Percentiles rank a stretch among this genome's conserved stretches.
Evolutionary conservation across 92 coral and sea anemone species (phyloP).

Genomic region (Ricordea florida): DNA sequence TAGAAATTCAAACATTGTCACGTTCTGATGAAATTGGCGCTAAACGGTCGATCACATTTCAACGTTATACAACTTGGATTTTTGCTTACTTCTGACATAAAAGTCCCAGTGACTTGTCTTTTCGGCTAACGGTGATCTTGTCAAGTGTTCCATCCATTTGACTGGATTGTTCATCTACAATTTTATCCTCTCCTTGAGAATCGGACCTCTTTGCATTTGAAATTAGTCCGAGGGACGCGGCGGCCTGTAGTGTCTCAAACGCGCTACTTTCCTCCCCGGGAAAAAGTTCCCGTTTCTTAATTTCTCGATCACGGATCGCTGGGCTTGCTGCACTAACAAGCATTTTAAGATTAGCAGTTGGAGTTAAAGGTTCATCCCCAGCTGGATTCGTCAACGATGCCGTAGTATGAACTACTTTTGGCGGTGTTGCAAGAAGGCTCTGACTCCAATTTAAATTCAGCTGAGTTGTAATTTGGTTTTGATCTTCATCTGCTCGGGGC

Average conservation of each 20-base stretch:
- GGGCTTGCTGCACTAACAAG: conserved; percentile 98
- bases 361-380: conserved; percentile 88
- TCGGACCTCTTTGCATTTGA: conserved; percentile 23
- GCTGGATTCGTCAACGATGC: neutral
- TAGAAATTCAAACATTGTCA: conserved; percentile 74
- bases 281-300: conserved; percentile 89
- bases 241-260: conserved; percentile 42
- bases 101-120: conserved; percentile 98
- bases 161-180: neutral
- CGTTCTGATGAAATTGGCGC: conserved; percentile 73
- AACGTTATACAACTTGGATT: neutral
- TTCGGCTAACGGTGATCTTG: conserved; percentile 85
- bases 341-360: conserved; percentile 97
- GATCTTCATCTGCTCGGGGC: conserved; percentile 10
- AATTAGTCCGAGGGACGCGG: conserved; percentile 28
- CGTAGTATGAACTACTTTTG: conserved; percentile 47
- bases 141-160: conserved; percentile 49
- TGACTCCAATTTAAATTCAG: conserved; percentile 26
- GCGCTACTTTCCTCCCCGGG: conserved; percentile 51
- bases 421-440: conserved; percentile 79
- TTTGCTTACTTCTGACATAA: conserved; percentile 91
- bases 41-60: conserved; percentile 28
- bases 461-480: conserved; percentile 10
- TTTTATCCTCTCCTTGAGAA: neutral
- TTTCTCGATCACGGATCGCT: conserved; percentile 95